phyloP scores from a whole-genome alignment of 2,113 vertebrate genomes.

The Erythrolamprus reginae region DNA sequence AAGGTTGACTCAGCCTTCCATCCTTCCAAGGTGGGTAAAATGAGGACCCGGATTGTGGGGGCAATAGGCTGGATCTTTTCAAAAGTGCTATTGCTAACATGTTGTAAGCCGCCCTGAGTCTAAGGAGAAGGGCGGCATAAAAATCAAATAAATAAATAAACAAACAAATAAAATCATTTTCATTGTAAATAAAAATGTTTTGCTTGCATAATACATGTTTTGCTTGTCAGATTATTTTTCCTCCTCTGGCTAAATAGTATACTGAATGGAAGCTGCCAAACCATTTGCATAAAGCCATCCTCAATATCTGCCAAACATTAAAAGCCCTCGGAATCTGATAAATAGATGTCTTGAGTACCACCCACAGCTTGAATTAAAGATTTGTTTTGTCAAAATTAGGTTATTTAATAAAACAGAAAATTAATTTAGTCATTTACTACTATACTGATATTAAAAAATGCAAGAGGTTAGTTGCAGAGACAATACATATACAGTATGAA shows the following conservation, averaged over 20 bases:
- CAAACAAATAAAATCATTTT: constrained; percentile 60
- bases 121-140: no score
- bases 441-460: neutral
- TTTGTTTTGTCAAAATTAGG: constrained; percentile 43
- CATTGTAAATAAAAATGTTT: constrained; percentile 47
- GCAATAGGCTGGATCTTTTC: no score
- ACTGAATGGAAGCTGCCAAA: constrained; percentile 47
- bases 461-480: neutral
- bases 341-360: constrained; percentile 48
- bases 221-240: constrained; percentile 52
- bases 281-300: constrained; percentile 14
- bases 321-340: constrained; percentile 52
- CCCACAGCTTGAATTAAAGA: constrained; percentile 42
- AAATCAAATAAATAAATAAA: no score
- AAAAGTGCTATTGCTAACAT: no score
- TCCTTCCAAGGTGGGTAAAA: no score
- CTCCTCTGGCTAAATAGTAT: constrained; percentile 54
- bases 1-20: no score
- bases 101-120: no score
- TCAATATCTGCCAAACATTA: constrained; percentile 46
- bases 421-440: constrained; percentile 36
- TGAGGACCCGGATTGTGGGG: no score
- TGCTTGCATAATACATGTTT: constrained; percentile 55
- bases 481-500: neutral
- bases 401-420: constrained; percentile 32